phyloP scores from a whole-genome alignment of 2,797 vertebrate species.

The Myoxocephalus aenaeus region DNA sequence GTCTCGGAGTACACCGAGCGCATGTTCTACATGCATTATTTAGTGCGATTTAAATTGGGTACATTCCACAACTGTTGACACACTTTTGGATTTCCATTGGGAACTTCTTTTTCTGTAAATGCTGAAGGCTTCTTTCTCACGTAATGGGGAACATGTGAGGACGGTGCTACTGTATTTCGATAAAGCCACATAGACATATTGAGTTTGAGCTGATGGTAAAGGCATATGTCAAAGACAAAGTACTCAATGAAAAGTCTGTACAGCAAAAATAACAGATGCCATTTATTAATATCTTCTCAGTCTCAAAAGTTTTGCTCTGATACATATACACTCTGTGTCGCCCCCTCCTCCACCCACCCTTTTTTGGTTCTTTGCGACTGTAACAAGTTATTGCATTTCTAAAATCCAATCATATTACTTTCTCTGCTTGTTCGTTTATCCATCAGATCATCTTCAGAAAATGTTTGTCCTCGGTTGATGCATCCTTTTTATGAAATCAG shows the following conservation, averaged over 20 bases:
- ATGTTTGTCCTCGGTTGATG: slow-evolving; percentile 16
- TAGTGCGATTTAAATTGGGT: slow-evolving; percentile 5
- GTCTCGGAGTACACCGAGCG: not conserved
- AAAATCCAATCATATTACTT: slow-evolving; percentile 14
- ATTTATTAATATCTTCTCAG: slow-evolving; percentile 31
- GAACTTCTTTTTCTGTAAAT: slow-evolving; percentile 1
- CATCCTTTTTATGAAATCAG: slow-evolving; percentile 21
- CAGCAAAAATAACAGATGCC: slow-evolving; percentile 32
- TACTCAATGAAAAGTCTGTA: slow-evolving; percentile 28
- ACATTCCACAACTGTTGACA: not conserved
- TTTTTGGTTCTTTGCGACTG: not conserved
- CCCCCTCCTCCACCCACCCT: too few species aligned
- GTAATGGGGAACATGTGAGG: not conserved
- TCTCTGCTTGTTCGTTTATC: slow-evolving; percentile 11
- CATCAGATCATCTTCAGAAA: slow-evolving; percentile 2
- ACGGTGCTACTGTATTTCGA: slow-evolving; percentile 12
- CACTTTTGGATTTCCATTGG: not conserved
- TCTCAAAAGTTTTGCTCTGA: not conserved
- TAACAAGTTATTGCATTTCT: slow-evolving; percentile 18
- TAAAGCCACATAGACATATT: slow-evolving; percentile 7
- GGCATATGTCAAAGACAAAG: slow-evolving; percentile 40
- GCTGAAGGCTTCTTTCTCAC: not conserved
- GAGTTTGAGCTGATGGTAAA: slow-evolving; percentile 29
- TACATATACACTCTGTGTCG: not conserved
- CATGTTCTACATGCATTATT: slow-evolving; percentile 13